Evolutionary conservation across 2,113 vertebrate species (phyloP).

Genomic region (Hemiscyllium ocellatum): DNA sequence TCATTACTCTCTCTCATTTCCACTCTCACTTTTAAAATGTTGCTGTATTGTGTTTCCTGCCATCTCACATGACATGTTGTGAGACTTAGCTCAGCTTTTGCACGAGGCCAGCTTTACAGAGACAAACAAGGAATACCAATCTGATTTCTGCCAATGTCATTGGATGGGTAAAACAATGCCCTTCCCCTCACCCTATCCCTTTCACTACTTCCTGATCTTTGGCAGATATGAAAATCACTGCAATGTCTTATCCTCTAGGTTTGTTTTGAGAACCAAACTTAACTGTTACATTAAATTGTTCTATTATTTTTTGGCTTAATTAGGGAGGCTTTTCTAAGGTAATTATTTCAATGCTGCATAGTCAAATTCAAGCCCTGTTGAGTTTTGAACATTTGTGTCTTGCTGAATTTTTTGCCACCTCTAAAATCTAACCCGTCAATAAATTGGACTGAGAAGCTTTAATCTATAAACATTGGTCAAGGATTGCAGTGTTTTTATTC

Average conservation of each 20-base stretch:
- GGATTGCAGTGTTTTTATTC: background rate
- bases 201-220: background rate
- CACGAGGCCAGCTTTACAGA: no score
- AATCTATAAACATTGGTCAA: background rate
- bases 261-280: background rate
- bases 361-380: background rate
- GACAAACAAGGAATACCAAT: no score
- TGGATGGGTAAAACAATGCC: no score
- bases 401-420: background rate
- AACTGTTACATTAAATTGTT: background rate
- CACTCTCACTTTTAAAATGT: no score
- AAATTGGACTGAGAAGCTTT: background rate
- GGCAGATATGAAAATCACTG: background rate
- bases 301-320: background rate
- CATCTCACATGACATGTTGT: no score
- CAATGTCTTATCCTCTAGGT: background rate
- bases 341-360: background rate
- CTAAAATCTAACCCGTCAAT: background rate
- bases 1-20: background rate
- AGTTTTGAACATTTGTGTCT: background rate
- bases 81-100: no score
- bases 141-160: no score
- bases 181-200: background rate
- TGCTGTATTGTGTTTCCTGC: no score
- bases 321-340: background rate